Evolutionary conservation across 2,888 invertebrate species (phyloP).

Genomic region (Strigamia crassipes): DNA sequence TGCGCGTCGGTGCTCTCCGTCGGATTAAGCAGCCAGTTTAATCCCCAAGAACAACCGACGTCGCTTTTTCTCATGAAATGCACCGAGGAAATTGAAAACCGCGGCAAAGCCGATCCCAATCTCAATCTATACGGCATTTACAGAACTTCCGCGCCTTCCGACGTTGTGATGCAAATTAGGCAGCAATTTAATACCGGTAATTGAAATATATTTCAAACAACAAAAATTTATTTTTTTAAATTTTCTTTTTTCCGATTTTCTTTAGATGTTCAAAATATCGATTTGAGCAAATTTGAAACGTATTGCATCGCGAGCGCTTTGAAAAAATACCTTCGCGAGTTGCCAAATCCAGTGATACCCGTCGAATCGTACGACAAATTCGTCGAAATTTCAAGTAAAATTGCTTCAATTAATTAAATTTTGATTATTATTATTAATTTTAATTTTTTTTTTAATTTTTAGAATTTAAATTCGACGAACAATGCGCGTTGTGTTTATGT

Average conservation of each 20-base stretch:
- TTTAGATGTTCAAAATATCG: slow-evolving; percentile 55
- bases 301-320: slow-evolving; percentile 67
- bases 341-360: slow-evolving; percentile 77
- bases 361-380: slow-evolving; percentile 74
- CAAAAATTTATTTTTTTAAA: not conserved
- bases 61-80: slow-evolving; percentile 68
- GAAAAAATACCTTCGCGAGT: slow-evolving; percentile 73
- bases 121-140: slow-evolving; percentile 72
- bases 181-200: slow-evolving; percentile 56
- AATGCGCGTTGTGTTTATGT: slow-evolving; percentile 64
- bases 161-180: slow-evolving; percentile 66
- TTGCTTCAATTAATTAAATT: not conserved
- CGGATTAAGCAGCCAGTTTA: slow-evolving; percentile 68
- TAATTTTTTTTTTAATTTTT: not conserved
- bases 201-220: not conserved
- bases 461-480: slow-evolving; percentile 62
- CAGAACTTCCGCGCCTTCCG: slow-evolving; percentile 67
- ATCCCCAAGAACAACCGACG: slow-evolving; percentile 64
- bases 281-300: slow-evolving; percentile 63
- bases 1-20: slow-evolving; percentile 65
- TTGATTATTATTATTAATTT: not conserved
- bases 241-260: slow-evolving; percentile 8
- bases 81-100: slow-evolving; percentile 67
- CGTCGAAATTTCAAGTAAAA: slow-evolving; percentile 63
- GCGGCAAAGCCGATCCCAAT: slow-evolving; percentile 62